Evolutionary conservation across 2,888 invertebrate species (phyloP), one percentile per base, ranked within the genome.

Genomic region (Cabera pusaria): DNA sequence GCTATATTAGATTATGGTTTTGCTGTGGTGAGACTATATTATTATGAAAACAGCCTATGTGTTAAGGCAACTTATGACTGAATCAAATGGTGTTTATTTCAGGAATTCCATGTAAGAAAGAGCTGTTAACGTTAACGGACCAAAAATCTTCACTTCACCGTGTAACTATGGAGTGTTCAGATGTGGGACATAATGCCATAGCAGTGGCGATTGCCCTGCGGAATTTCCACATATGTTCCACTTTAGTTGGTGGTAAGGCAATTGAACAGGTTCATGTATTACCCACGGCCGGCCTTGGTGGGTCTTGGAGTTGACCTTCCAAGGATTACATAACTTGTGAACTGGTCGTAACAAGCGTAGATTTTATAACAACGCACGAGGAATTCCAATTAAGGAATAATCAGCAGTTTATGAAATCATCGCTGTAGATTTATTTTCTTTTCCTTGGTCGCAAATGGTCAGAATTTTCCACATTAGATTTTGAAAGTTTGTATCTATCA

Each of bases 301-400:
- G 6, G 19, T 8, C 58, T 65, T 60, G 51, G 25, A 63, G 60
- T 66, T 72, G 70, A 74, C 76, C 76, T 77, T 73, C 65, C 59
- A 56, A 67, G 56, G 62, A 73, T 75, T 73, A 75, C 59, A 72
- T 75, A 75, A 76, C 71, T 67, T 61, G 52, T 58, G 52, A 65
- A 72, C 70, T 59, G 58, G 66, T 65, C 56, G 59, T 45, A 57
- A 64, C 65, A 72, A 68, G 61, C 49, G 54, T 52, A 47, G 46
- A 56, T 41, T 61, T 63, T 63, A 60, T 56, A 61, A 40, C 52
- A 37, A 54, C 48, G 47, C 45, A 48, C 52, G 45, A 43, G 33
- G 49, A 61, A 64, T 62, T 36, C 52, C 55, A 56, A 61, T 59
- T 41, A 44, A 45, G 37, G 44, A 47, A 32, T 43, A 46, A 46